Base-by-base conservation (phyloP, 2,888 invertebrate species). In the Chalcosyrphus nemorum region DNA sequence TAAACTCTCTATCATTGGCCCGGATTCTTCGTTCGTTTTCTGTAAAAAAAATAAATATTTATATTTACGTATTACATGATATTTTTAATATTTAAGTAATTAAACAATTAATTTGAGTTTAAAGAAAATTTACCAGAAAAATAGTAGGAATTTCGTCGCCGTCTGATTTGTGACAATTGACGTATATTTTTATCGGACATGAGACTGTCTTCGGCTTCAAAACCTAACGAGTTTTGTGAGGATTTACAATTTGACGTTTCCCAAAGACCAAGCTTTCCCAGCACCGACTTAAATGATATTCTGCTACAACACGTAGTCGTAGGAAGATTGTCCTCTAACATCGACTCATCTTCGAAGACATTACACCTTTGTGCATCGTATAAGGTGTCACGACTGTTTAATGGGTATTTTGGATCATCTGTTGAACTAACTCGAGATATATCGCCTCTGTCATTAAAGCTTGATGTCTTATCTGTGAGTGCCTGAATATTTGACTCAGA, bases 1-100 rank as follows among this genome's bases (percentile, higher is more conserved):
- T 99, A 93, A 96, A 98, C 91, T 95, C 95, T 92, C 97, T 95
- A 93, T 99, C 97, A 93, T 99, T 99, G 90, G 98, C 98, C 93
- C 95, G 96, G 91, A 99, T 98, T 94, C 96, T 94, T 93, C 99
- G 95, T 94, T 98, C 98, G 93, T 97, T 96, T 93, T 98, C 99
- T 99, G 95, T 63, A 92, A 89, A 86, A 75, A 86, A 65, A 84
- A 59, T 92, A 90, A 90, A 87, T 89, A 86, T 70, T 52, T 24
- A 47, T 54, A 32, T 15, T n/a, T n/a, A 5, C 38, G 11, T 54
- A 45, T 1, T 52, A 21, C n/a, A 4, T 38, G 17, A 15, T 0
- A 38, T 13, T 3, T 38, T 35, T 21, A 47, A 45, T 13, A 7
- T 29, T 32, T n/a, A 21, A 63, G 4, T 24, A 56, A n/a, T n/a